Conservation (phyloP, 2,797 vertebrate genomes). For the Pipistrellus nathusii region DNA sequence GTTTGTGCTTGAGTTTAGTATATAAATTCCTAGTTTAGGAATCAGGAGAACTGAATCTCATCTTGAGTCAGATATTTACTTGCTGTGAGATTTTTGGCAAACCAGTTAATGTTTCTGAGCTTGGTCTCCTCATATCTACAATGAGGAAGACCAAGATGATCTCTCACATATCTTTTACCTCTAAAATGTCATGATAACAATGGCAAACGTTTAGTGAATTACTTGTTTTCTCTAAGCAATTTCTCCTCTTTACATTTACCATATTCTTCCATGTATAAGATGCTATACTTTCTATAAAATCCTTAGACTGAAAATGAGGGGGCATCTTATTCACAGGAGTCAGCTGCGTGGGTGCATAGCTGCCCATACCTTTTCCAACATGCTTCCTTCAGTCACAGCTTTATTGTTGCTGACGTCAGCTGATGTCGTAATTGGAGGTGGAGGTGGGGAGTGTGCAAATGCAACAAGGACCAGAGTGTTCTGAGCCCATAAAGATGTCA, state of each 20-base stretch:
- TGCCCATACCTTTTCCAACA: too few species aligned
- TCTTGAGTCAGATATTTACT: neutral
- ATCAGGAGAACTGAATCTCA: neutral
- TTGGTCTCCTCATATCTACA: neutral
- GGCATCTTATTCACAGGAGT: too few species aligned
- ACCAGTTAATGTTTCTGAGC: neutral
- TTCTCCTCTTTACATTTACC: neutral
- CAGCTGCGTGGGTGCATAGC: too few species aligned
- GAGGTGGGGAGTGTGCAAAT: too few species aligned
- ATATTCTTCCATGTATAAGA: too few species aligned
- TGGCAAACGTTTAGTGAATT: neutral
- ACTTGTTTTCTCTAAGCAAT: neutral
- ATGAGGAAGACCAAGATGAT: neutral
- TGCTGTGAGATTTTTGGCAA: neutral
- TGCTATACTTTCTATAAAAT: too few species aligned
- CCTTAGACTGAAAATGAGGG: too few species aligned
- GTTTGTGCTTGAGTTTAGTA: neutral
- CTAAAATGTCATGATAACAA: neutral
- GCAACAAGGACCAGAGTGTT: too few species aligned
- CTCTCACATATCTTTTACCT: neutral
- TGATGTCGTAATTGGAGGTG: too few species aligned
- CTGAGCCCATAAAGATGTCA: too few species aligned
- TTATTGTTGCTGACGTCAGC: too few species aligned
- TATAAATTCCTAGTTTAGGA: neutral
- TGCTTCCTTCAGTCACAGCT: too few species aligned